Evolutionary conservation across 2,113 vertebrate species (phyloP), one percentile per base, ranked within the genome.

Genomic region (Sminthopsis crassicaudata): DNA sequence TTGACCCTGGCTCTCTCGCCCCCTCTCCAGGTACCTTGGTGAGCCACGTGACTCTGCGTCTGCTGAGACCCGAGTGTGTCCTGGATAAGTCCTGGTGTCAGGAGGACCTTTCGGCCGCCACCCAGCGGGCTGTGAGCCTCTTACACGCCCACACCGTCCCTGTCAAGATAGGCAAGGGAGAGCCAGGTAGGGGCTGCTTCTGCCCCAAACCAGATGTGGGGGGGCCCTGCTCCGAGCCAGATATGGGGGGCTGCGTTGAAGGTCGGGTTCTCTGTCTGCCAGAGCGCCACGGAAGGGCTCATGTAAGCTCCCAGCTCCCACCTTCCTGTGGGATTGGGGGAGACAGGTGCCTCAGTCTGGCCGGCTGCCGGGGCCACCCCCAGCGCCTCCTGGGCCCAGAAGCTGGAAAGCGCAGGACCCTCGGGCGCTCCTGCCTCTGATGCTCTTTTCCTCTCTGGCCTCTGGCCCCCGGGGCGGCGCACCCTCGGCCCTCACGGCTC

Each of bases 41-140:
- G 88, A 99, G 99, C 96, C 99, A 99, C 0, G 99, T 99, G 98
- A 99, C 99, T 46, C 97, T 99, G 96, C 99, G 99, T 25, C 97
- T 99, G 97, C 98, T 99, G 98, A 99, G 99, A 95, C 99, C 99
- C 0, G 99, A 99, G 67, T 99, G 99, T 97, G 98, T 98, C 12
- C 97, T 99, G 89, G 99, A 99, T 91, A 97, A 98, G 36, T 99
- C 99, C 4, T 99, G 99, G 99, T 99, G 98, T 89, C 99, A 99
- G 92, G 99, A 99, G 94, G 99, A 99, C 92, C 98, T 99, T 96
- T 96, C 98, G 2, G 97, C 98, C 55, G 99, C 99, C 52, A 98
- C 99, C 53, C 98, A 98, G 93, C 99, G 99, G 93, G 99, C 99
- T 0, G 97, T 99, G 12, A 97, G 95, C 53, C 98, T 99, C 97